These are phyloP conservation scores for Euura lappo DNA, from an alignment of 1,140 invertebrate species.

Conservation along the genomic window DNA sequence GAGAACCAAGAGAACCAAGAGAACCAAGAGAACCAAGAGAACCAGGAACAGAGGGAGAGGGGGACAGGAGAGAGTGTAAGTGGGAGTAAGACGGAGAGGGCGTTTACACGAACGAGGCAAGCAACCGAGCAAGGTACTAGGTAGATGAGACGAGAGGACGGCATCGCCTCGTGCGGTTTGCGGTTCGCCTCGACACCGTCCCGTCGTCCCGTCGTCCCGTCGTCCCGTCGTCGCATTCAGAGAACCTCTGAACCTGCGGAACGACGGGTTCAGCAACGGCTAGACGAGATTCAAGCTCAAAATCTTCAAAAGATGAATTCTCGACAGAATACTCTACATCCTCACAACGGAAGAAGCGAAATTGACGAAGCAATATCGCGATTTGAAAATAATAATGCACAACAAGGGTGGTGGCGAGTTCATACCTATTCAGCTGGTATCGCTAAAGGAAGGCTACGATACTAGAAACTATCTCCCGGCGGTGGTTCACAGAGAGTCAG, in stretches of 20 bases:
- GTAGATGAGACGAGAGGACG: constrained; percentile 5
- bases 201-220: too few species aligned
- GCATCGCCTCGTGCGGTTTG: constrained; percentile 1
- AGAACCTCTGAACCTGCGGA: too few species aligned
- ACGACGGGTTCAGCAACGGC: too few species aligned
- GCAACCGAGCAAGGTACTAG: not conserved
- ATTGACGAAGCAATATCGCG: too few species aligned
- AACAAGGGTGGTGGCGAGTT: not conserved
- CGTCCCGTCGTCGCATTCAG: not conserved
- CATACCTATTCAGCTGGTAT: not conserved
- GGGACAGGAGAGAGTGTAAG: constrained; percentile 24
- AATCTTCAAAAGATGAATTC: too few species aligned
- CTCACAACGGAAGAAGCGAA: too few species aligned
- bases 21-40: not conserved
- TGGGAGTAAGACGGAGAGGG: constrained; percentile 28
- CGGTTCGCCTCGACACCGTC: constrained; percentile 1
- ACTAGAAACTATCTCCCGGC: not conserved
- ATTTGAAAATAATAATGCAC: constrained; percentile 13
- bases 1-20: not conserved
- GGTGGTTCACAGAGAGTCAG: constrained; percentile 3
- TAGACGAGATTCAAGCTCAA: too few species aligned
- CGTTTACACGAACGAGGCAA: not conserved
- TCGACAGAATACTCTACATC: too few species aligned
- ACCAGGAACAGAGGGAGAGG: constrained; percentile 17
- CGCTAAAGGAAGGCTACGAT: not conserved